Evolutionary conservation across 2,113 vertebrate species (phyloP), one percentile per base, ranked within the genome.

Genomic region (Athene cunicularia): DNA sequence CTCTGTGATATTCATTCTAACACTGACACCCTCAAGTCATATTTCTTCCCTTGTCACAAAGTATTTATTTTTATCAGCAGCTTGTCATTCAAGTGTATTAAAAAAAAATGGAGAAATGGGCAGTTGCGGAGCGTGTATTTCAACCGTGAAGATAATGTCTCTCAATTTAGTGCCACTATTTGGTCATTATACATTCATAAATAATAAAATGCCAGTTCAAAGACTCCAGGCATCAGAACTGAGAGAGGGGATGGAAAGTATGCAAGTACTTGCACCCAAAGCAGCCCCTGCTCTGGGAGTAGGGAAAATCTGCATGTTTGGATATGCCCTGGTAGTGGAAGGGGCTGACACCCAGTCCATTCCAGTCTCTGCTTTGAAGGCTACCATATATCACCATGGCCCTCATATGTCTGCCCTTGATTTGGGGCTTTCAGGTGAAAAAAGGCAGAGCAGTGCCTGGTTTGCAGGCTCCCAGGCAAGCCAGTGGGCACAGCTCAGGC

Each of bases 51-150:
- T 94, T 99, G 98, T 98, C 98, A 98, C 91, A 96, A 96, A 97
- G 94, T 91, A 98, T 99, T 99, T 98, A 94, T 96, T 97, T 97
- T 98, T 96, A 97, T 97, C 86, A 94, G 66, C 52, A 97, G 92
- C 96, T 97, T 98, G 97, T 98, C 96, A 97, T 95, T 98, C 91
- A 94, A 88, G 45, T 91, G 47, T 91, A 87, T 94, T 89, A 14
- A 55, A 73, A 74, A 50, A 81, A 89, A 91, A 90, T 18, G 49
- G 89, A 87, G 79, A 93, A 97, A 85, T 16, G 55, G 92, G 43
- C 68, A 79, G 50, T 49, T 83, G 68, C 3, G 9, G 89, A 92
- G 91, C 43, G 39, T 52, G n/a, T 26, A 2, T 23, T 32, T 88
- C 70, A 89, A 74, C 84, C 1, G 0, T 87, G 92, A 97, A 95